Conservation (phyloP, 1,140 invertebrate genomes). For the Propsilocerus akamusi region DNA sequence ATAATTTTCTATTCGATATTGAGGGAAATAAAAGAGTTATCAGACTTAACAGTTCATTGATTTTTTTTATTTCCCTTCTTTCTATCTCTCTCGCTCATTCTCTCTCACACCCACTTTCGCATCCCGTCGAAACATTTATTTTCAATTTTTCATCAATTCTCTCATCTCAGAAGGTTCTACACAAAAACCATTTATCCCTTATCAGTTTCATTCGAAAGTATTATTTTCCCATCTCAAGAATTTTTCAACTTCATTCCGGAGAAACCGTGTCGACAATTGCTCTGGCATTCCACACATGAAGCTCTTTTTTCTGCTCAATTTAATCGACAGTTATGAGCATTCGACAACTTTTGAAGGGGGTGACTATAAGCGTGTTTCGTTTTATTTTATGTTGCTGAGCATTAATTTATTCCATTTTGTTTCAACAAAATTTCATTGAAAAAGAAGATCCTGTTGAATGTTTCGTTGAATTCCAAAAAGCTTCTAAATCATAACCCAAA, state of each 20-base stretch:
- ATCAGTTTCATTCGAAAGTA: background rate
- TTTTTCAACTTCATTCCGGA: background rate
- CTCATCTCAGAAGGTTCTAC: background rate
- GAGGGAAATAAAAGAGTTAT: background rate
- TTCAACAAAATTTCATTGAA: background rate
- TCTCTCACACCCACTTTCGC: background rate
- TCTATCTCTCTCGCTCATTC: no score
- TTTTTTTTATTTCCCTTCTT: background rate
- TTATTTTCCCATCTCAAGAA: background rate
- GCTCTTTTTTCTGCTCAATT: constrained; percentile 1
- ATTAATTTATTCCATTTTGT: background rate
- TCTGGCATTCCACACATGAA: background rate
- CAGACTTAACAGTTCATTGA: constrained; percentile 2
- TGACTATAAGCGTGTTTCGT: no score
- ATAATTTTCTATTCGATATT: background rate
- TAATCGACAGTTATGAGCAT: constrained; percentile 1
- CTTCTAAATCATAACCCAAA: no score
- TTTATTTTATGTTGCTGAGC: no score
- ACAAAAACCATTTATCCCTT: background rate
- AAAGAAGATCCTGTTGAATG: background rate
- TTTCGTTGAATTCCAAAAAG: no score
- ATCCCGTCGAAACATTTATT: background rate
- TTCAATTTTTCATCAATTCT: background rate
- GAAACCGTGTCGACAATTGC: background rate
- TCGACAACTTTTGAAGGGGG: background rate